Conservation (phyloP, 53 echinoderm and acorn worm species). For the Apostichopus leukothele region DNA sequence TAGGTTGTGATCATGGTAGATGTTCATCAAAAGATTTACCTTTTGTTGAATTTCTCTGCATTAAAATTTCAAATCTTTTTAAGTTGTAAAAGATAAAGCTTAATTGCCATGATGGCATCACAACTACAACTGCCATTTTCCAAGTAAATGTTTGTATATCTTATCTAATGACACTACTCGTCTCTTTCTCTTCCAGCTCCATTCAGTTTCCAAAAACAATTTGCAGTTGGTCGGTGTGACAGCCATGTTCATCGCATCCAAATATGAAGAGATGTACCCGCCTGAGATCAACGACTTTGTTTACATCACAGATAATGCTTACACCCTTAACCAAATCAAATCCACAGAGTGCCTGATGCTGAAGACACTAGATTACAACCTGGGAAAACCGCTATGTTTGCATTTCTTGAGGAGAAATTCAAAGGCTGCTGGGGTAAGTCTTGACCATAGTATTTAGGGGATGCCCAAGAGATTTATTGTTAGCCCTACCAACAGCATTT, state of each 20-base stretch:
- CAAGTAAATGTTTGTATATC: too few species aligned
- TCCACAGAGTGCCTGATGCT: slow-evolving; percentile 80
- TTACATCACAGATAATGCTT: slow-evolving; percentile 93
- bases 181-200: slow-evolving; percentile 50
- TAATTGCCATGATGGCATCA: too few species aligned
- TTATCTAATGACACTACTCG: too few species aligned
- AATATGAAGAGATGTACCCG: slow-evolving; percentile 99
- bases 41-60: too few species aligned
- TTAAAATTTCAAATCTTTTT: too few species aligned
- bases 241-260: slow-evolving; percentile 90
- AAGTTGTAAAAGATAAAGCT: too few species aligned
- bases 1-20: too few species aligned
- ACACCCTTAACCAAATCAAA: slow-evolving; percentile 85
- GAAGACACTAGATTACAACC: slow-evolving; percentile 63
- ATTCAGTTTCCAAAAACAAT: slow-evolving; percentile 81
- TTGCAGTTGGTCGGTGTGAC: slow-evolving; percentile 96
- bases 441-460: too few species aligned
- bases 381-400: slow-evolving; percentile 89
- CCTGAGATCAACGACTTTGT: slow-evolving; percentile 95
- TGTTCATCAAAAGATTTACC: too few species aligned
- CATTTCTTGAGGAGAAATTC: slow-evolving; percentile 95
- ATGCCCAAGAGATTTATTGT: too few species aligned
- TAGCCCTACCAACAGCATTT: too few species aligned
- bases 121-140: too few species aligned
- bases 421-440: slow-evolving; percentile 88